phyloP scores from a whole-genome alignment of 2,113 vertebrate species.

The Hippolais icterina region DNA sequence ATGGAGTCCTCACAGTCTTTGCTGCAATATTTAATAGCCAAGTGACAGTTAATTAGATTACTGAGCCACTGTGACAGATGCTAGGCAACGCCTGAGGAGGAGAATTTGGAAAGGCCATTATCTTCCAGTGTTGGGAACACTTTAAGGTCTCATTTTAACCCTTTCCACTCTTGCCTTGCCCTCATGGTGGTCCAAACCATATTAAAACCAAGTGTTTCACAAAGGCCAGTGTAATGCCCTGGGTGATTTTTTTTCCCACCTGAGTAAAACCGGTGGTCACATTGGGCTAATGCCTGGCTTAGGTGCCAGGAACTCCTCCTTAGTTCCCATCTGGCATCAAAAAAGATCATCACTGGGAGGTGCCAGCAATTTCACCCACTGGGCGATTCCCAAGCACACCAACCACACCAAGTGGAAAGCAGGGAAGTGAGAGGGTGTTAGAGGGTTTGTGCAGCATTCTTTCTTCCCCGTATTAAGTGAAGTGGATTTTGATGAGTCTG shows the following conservation, averaged over 20 bases:
- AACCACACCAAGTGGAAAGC: neutral
- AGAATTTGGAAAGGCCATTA: slow-evolving; percentile 34
- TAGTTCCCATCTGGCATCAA: neutral
- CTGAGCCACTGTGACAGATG: slow-evolving; percentile 41
- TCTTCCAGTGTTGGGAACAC: neutral
- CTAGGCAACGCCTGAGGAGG: slow-evolving; percentile 1
- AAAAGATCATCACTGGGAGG: neutral
- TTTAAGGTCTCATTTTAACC: slow-evolving; percentile 16
- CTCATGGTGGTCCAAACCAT: neutral
- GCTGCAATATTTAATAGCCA: slow-evolving; percentile 45
- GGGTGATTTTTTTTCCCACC: neutral
- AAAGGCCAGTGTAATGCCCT: neutral
- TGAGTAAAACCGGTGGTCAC: neutral
- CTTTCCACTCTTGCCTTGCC: neutral
- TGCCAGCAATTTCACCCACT: neutral
- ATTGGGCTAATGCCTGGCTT: neutral
- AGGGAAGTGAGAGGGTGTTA: slow-evolving; percentile 17
- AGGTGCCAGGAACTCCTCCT: neutral
- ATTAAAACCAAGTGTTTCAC: neutral
- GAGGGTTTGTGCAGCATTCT: slow-evolving; percentile 32
- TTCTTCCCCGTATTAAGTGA: neutral
- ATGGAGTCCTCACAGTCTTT: slow-evolving; percentile 33
- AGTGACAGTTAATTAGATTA: slow-evolving; percentile 61
- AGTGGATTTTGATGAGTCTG: slow-evolving; percentile 22
- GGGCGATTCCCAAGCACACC: neutral